Evolutionary conservation across 2,797 vertebrate species (phyloP).

Genomic region (Scyliorhinus canicula): DNA sequence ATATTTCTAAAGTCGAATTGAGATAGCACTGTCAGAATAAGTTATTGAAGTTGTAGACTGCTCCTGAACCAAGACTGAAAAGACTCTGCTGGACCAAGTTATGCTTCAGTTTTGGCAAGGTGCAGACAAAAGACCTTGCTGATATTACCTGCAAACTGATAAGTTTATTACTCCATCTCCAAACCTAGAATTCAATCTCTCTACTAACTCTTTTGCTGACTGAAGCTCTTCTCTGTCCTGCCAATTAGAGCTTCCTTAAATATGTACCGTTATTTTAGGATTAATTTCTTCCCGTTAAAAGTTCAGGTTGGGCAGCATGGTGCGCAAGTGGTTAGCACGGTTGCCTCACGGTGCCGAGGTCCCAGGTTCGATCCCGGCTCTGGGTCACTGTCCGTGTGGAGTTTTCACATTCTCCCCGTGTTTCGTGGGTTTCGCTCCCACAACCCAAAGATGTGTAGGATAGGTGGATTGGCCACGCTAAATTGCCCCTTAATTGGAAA

Average conservation of each 20-base stretch:
- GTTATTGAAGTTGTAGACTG: not conserved
- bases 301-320: no score
- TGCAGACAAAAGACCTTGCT: not conserved
- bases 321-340: no score
- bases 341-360: no score
- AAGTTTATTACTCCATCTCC: not conserved
- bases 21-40: not conserved
- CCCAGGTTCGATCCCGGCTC: no score
- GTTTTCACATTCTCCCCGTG: no score
- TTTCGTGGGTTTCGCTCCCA: no score
- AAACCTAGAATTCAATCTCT: not conserved
- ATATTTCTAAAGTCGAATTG: not conserved
- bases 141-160: not conserved
- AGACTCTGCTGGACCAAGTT: not conserved
- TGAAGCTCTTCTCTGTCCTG: not conserved
- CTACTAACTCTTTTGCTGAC: not conserved
- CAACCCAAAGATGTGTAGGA: no score
- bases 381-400: no score
- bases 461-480: no score
- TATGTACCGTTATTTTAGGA: not conserved
- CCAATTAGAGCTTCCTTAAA: not conserved
- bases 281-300: not conserved
- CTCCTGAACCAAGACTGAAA: no score
- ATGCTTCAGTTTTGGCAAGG: not conserved
- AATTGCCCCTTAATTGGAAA: no score